These are phyloP conservation scores for Rhinoptilus africanus DNA, from an alignment of 2,113 vertebrate species.

Conservation along the genomic window DNA sequence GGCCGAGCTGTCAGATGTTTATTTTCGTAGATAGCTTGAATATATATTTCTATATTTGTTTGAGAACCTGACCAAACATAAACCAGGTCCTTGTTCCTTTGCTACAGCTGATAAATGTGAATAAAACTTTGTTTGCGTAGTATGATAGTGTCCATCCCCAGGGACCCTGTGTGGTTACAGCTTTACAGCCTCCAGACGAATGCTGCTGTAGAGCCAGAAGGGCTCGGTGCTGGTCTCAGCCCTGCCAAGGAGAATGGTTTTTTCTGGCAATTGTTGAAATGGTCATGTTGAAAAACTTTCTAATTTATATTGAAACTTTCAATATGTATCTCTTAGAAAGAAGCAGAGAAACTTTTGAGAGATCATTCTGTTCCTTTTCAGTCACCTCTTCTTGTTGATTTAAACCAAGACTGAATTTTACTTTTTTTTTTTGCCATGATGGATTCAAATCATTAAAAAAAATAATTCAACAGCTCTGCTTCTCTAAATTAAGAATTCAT, in stretches of 20 bases:
- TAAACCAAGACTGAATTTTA: neutral
- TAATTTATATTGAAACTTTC: neutral
- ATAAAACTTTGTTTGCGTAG: neutral
- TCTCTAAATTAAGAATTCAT: neutral
- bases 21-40: conserved; percentile 9
- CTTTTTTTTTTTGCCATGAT: neutral
- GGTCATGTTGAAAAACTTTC: neutral
- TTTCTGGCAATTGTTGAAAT: neutral
- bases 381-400: neutral
- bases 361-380: neutral
- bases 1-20: neutral
- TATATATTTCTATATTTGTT: conserved; percentile 19
- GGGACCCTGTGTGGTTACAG: neutral
- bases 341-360: neutral
- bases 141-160: neutral
- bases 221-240: neutral
- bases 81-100: conserved; percentile 4
- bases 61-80: conserved; percentile 35
- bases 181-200: conserved; percentile 7
- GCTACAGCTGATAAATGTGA: neutral
- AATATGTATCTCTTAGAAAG: neutral
- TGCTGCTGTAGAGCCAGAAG: neutral
- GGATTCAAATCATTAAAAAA: neutral
- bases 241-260: neutral
- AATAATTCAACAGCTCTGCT: neutral